These are phyloP conservation scores for Thera obeliscata DNA, from an alignment of 2,888 invertebrate species.

Conservation along the genomic window DNA sequence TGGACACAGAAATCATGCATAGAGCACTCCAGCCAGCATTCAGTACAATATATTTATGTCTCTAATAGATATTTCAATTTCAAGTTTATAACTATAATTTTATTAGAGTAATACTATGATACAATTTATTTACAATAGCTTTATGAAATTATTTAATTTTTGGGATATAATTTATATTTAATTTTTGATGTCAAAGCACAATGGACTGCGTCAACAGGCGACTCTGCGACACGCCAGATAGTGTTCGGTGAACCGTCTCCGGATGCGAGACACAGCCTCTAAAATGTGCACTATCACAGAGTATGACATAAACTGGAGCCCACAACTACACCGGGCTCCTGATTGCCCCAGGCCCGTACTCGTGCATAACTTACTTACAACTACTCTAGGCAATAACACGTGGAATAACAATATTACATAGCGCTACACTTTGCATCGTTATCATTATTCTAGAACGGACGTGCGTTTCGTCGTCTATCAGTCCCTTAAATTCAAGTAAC, in stretches of 20 bases:
- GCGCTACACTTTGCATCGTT: slow-evolving; percentile 69
- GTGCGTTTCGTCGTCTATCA: slow-evolving; percentile 60
- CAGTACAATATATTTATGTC: slow-evolving; percentile 47
- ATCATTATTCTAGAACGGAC: slow-evolving; percentile 65
- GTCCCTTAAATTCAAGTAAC: slow-evolving; percentile 61
- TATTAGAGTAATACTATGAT: slow-evolving; percentile 69
- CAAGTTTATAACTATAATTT: slow-evolving; percentile 68
- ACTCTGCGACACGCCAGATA: slow-evolving; percentile 44
- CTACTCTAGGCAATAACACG: slow-evolving; percentile 78
- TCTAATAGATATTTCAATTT: slow-evolving; percentile 61
- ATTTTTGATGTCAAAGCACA: slow-evolving; percentile 82
- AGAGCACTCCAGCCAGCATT: slow-evolving; percentile 68
- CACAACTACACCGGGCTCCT: slow-evolving; percentile 60
- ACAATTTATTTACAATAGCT: slow-evolving; percentile 81
- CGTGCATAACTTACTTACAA: slow-evolving; percentile 77
- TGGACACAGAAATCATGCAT: slow-evolving; percentile 81
- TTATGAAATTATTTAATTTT: slow-evolving; percentile 83
- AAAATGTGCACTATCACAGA: slow-evolving; percentile 82
- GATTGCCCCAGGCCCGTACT: slow-evolving; percentile 84
- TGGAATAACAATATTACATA: slow-evolving; percentile 79
- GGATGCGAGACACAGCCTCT: slow-evolving; percentile 62
- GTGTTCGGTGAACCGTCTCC: slow-evolving; percentile 46
- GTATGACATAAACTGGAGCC: slow-evolving; percentile 82
- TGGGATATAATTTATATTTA: slow-evolving; percentile 75
- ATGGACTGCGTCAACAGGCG: slow-evolving; percentile 60